Conservation (phyloP, 2,797 vertebrate genomes). For the Rhodeus uyekii region DNA sequence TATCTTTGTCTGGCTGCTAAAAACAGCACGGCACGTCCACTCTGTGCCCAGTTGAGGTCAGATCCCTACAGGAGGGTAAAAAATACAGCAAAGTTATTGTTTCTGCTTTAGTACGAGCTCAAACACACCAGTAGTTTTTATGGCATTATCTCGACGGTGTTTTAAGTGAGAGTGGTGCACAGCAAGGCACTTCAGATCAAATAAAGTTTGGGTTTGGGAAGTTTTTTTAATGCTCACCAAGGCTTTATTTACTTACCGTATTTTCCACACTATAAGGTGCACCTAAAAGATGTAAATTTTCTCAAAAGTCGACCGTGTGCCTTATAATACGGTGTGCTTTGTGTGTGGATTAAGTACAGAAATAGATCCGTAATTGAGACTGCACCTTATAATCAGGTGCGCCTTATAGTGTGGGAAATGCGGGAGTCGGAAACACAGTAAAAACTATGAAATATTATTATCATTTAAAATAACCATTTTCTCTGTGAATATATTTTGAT, state of each 20-base stretch:
- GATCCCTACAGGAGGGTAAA: neutral
- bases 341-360: too few relatives aligned
- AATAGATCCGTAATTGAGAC: too few relatives aligned
- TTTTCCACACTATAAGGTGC: too few relatives aligned
- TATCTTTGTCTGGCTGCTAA: neutral
- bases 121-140: neutral
- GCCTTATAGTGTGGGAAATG: too few relatives aligned
- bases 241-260: too few relatives aligned
- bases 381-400: too few relatives aligned
- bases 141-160: neutral
- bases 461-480: neutral
- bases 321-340: too few relatives aligned
- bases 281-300: too few relatives aligned
- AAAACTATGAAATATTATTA: neutral
- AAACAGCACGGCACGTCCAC: neutral
- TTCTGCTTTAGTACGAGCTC: neutral
- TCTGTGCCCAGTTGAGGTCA: constrained; percentile 21
- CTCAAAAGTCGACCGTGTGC: too few relatives aligned
- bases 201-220: neutral
- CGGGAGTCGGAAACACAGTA: too few relatives aligned
- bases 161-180: neutral
- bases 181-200: neutral
- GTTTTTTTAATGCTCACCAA: neutral
- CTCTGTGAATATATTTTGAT: neutral
- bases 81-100: neutral